Evolutionary conservation across 2,888 invertebrate genomes (phyloP).

Genomic region (Apomyelois bistriatella): DNA sequence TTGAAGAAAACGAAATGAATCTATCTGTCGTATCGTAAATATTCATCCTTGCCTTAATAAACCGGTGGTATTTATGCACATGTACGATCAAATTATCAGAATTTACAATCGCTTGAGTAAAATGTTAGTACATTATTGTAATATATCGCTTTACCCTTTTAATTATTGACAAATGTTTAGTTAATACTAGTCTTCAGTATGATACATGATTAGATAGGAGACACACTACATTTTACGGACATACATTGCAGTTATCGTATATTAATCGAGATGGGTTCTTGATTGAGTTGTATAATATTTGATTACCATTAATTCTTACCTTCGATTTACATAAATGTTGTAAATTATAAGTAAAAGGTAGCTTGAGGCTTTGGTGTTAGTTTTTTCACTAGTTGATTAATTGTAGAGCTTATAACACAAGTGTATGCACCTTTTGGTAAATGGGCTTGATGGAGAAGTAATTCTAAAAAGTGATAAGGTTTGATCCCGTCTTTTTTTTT

Average conservation of each 20-base stretch:
- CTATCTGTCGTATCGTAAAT: no score
- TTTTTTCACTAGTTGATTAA: background rate
- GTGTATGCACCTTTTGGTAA: background rate
- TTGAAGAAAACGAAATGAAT: no score
- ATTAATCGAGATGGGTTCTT: background rate
- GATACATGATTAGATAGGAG: background rate
- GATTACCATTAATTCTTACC: background rate
- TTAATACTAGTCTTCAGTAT: background rate
- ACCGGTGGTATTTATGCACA: no score
- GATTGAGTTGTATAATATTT: background rate
- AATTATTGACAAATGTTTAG: background rate
- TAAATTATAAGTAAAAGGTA: background rate
- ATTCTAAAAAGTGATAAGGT: no score
- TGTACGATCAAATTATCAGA: background rate
- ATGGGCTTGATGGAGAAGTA: no score
- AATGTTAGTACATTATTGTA: background rate
- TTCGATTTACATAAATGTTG: slow-evolving; percentile 1
- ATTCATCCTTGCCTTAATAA: no score
- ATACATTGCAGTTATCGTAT: background rate
- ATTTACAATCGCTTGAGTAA: background rate
- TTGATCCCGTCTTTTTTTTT: no score
- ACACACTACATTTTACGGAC: background rate
- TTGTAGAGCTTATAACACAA: background rate
- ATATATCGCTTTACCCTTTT: background rate
- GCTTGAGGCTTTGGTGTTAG: background rate